Conservation (phyloP, 1,140 invertebrate genomes). For the Lordiphosa stackelbergi region DNA sequence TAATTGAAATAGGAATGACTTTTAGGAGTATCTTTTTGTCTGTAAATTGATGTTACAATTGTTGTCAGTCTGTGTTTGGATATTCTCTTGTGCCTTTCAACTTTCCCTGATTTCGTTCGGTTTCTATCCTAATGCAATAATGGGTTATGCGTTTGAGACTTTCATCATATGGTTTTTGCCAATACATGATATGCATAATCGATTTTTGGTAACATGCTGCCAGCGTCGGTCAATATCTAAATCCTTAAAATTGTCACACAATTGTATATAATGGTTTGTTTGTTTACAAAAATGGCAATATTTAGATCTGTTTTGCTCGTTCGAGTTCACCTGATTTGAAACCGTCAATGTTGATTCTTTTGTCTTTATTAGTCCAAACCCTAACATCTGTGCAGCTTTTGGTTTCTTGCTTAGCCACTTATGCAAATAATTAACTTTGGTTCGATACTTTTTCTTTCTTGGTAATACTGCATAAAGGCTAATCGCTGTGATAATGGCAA, state of each 20-base stretch:
- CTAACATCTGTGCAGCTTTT: constrained; percentile 6
- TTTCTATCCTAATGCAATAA: constrained; percentile 17
- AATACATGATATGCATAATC: too few species aligned
- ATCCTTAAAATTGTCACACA: constrained; percentile 12
- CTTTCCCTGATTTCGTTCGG: too few species aligned
- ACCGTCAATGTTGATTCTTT: constrained; percentile 14
- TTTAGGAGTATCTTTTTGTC: constrained; percentile 12
- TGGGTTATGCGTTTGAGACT: constrained; percentile 2
- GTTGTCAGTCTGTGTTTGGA: neutral
- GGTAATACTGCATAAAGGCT: constrained; percentile 8
- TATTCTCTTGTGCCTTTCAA: neutral
- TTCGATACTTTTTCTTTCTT: neutral
- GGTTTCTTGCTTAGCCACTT: constrained; percentile 14
- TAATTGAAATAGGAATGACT: constrained; percentile 4
- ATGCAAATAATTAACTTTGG: constrained; percentile 5
- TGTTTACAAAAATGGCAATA: constrained; percentile 14
- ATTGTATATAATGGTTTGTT: constrained; percentile 6
- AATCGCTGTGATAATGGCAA: constrained; percentile 10
- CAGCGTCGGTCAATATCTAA: constrained; percentile 10
- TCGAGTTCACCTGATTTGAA: constrained; percentile 1
- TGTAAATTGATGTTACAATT: constrained; percentile 12
- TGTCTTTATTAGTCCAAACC: constrained; percentile 9
- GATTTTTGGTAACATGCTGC: neutral
- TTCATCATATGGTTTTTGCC: neutral
- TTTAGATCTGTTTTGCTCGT: constrained; percentile 2